phyloP scores from a whole-genome alignment of 2,113 vertebrate genomes.

The Girardinichthys multiradiatus region DNA sequence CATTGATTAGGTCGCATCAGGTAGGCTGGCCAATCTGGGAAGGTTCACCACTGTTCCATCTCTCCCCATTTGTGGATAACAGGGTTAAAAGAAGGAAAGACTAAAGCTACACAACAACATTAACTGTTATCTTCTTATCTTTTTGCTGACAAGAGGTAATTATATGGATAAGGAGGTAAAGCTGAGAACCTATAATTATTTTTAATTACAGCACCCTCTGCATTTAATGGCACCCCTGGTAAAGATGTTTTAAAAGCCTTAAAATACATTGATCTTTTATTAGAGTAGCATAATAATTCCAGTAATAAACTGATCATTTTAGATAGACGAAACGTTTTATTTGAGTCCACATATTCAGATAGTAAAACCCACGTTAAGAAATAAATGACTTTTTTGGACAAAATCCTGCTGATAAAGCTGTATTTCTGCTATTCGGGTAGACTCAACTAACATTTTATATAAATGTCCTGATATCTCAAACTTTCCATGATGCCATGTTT shows the following conservation, averaged over 20 bases:
- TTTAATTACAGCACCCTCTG: not conserved
- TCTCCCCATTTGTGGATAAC: too few relatives aligned
- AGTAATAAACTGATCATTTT: too few relatives aligned
- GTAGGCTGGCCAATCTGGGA: not conserved
- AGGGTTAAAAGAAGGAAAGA: constrained; percentile 30
- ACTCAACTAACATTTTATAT: not conserved
- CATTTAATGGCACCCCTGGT: not conserved
- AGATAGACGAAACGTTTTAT: not conserved
- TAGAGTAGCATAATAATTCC: not conserved
- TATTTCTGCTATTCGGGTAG: not conserved
- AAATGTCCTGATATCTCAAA: not conserved
- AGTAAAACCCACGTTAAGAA: not conserved
- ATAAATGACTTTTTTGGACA: not conserved
- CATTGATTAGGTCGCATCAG: not conserved
- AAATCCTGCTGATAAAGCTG: not conserved
- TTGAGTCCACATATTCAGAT: not conserved
- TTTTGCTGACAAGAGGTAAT: constrained; percentile 44
- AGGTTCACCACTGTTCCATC: too few relatives aligned
- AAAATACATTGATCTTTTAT: not conserved
- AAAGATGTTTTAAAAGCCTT: not conserved
- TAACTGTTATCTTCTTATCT: constrained; percentile 43
- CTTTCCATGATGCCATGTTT: not conserved
- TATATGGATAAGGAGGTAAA: constrained; percentile 46
- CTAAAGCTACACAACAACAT: constrained; percentile 13
- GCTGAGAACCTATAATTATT: constrained; percentile 52